Conservation (phyloP, 2,113 vertebrate genomes). For the Tympanuchus pallidicinctus region DNA sequence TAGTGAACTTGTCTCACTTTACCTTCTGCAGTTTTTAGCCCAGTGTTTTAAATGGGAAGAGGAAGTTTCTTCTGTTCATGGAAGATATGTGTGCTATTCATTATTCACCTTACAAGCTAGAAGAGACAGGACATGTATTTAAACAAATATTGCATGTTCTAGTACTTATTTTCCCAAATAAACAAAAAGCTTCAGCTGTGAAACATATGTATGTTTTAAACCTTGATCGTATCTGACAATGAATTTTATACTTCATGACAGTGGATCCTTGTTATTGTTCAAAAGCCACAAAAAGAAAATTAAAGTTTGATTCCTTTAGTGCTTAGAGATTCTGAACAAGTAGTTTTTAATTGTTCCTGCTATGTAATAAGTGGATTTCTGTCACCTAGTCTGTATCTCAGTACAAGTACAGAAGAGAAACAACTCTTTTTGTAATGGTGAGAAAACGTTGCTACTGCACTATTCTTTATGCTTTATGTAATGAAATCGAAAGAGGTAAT, state of each 20-base stretch:
- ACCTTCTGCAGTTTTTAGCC: background rate
- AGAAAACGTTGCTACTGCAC: background rate
- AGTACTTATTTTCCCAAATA: background rate
- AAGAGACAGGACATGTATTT: background rate
- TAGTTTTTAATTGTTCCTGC: background rate
- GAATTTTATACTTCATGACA: slow-evolving; percentile 36
- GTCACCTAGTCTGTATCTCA: background rate
- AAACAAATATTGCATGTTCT: slow-evolving; percentile 1
- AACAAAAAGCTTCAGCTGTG: background rate
- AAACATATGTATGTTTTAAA: background rate
- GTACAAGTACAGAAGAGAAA: background rate
- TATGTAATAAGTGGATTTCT: slow-evolving; percentile 15
- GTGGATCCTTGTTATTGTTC: background rate
- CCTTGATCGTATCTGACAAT: background rate
- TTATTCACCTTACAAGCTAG: background rate
- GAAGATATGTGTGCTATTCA: background rate
- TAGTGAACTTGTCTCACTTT: background rate
- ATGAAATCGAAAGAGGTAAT: background rate
- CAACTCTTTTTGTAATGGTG: background rate
- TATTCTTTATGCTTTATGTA: background rate
- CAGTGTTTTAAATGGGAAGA: background rate
- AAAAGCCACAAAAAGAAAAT: slow-evolving; percentile 20
- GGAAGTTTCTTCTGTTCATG: background rate
- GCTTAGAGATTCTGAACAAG: slow-evolving; percentile 11
- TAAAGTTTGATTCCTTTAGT: slow-evolving; percentile 23